Percentiles rank a stretch among this genome's conserved stretches.
These are phyloP conservation scores for Oxyruncus cristatus DNA, from an alignment of 2,113 vertebrate genomes.

Conservation along the genomic window DNA sequence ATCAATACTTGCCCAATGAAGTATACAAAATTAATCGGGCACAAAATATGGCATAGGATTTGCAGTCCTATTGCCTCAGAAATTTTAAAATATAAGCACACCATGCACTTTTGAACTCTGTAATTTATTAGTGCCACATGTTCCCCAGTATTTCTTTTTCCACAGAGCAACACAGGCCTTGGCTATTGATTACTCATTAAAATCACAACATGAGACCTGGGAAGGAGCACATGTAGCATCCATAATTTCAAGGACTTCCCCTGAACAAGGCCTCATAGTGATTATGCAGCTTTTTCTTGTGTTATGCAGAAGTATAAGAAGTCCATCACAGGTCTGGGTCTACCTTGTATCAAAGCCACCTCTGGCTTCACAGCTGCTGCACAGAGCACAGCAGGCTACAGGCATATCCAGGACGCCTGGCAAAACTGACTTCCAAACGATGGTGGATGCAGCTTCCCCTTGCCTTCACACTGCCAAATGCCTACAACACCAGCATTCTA, in stretches of 20 bases:
- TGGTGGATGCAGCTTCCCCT: neutral
- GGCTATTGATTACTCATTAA: constrained; percentile 33
- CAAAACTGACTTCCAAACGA: accelerated
- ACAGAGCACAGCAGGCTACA: neutral
- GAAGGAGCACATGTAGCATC: neutral
- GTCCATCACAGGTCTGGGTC: neutral
- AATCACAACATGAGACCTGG: neutral
- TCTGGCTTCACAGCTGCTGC: neutral
- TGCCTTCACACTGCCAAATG: neutral
- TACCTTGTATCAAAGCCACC: neutral
- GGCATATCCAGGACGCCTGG: neutral
- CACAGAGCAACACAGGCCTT: neutral
- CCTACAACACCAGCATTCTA: neutral
- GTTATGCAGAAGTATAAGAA: neutral
- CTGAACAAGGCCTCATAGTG: neutral
- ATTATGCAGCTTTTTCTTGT: neutral
- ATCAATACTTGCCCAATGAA: constrained; percentile 25
- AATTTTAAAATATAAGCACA: neutral
- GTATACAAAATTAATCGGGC: neutral
- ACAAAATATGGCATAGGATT: constrained; percentile 17
- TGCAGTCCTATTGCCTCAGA: neutral
- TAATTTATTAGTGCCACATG: neutral
- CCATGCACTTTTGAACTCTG: neutral
- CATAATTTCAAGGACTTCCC: neutral
- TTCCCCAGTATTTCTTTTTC: neutral